Conservation (phyloP, 2,113 vertebrate species). For the Prionailurus bengalensis region DNA sequence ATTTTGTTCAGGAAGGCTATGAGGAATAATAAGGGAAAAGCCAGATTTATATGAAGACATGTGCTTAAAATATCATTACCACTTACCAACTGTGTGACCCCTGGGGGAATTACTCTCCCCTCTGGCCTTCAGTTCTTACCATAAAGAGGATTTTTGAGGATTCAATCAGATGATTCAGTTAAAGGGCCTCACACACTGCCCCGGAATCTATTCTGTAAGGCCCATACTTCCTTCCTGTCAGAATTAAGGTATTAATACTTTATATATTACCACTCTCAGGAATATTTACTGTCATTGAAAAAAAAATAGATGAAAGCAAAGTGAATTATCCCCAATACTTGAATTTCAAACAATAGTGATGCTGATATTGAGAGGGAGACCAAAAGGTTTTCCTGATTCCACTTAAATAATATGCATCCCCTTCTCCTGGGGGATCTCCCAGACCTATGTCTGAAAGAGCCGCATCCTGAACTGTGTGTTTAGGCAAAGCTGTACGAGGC, state of each 20-base stretch:
- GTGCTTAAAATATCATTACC: not conserved
- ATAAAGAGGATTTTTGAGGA: fast-evolving
- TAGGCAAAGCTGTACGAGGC: not conserved
- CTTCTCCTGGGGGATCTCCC: not conserved
- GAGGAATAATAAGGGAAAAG: not conserved
- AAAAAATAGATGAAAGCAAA: not conserved
- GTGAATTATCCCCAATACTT: not conserved
- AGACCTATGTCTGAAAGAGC: not conserved
- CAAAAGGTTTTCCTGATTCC: not conserved
- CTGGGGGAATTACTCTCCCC: not conserved
- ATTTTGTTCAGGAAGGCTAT: not conserved
- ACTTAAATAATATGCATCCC: not conserved
- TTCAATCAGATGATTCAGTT: no score
- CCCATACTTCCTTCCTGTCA: not conserved
- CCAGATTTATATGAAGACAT: not conserved
- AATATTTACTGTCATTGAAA: not conserved
- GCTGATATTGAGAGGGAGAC: not conserved
- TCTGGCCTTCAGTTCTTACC: not conserved
- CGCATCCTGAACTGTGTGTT: not conserved
- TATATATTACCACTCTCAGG: not conserved
- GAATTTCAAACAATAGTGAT: not conserved
- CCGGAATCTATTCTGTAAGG: not conserved
- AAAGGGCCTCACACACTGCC: not conserved
- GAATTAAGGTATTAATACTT: not conserved
- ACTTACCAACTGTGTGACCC: not conserved